Conservation (phyloP, 2,113 vertebrate genomes). For the Cinclus mexicanus region DNA sequence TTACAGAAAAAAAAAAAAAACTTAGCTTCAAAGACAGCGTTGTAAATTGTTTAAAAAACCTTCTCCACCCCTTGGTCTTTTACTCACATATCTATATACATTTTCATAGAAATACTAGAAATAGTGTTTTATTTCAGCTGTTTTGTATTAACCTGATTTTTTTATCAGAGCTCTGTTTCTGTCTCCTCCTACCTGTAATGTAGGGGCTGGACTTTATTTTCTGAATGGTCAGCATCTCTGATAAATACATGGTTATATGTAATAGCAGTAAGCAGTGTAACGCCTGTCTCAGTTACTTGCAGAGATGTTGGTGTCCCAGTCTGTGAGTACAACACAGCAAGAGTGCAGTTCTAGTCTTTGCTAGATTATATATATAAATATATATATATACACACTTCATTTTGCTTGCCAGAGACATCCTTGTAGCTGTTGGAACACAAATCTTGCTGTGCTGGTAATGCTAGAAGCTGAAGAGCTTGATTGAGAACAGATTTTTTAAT, state of each 20-base stretch:
- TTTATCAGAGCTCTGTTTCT: background rate
- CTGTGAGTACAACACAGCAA: background rate
- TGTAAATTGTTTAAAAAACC: background rate
- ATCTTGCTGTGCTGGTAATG: background rate
- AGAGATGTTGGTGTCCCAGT: background rate
- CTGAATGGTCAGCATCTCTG: background rate
- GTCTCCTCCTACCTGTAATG: background rate
- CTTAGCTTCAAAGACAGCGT: background rate
- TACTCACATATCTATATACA: background rate
- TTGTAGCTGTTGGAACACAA: background rate
- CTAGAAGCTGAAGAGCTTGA: slow-evolving; percentile 22
- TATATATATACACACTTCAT: background rate
- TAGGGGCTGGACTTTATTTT: background rate
- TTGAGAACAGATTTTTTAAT: background rate
- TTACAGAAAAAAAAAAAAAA: background rate
- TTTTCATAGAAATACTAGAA: background rate
- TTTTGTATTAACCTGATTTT: background rate
- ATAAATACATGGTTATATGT: background rate
- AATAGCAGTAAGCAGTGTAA: background rate
- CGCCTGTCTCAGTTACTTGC: background rate
- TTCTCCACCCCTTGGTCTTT: background rate
- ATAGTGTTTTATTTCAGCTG: background rate
- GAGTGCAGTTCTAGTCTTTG: background rate
- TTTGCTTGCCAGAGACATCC: background rate
- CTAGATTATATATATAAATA: too few relatives aligned